These are phyloP conservation scores for Nineta flava DNA, from an alignment of 2,888 invertebrate species.

Conservation along the genomic window DNA sequence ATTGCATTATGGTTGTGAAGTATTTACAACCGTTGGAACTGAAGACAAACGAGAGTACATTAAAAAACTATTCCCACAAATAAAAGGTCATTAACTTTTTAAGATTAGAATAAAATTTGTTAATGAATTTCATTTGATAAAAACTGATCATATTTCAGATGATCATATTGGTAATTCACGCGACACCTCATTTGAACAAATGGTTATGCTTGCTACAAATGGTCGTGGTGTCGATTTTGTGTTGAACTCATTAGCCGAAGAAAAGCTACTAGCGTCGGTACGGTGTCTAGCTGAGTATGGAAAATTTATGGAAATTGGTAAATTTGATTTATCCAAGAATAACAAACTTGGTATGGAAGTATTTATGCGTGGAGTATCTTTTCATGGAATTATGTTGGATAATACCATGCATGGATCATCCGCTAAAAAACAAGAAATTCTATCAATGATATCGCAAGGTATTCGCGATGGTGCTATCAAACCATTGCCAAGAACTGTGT, in stretches of 20 bases:
- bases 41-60: conserved; percentile 32
- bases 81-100: too few species aligned
- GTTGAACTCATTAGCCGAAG: conserved; percentile 81
- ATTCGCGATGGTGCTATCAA: conserved; percentile 46
- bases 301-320: conserved; percentile 73
- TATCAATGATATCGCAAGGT: conserved; percentile 29
- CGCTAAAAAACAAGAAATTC: conserved; percentile 30
- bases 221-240: conserved; percentile 85
- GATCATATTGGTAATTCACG: too few species aligned
- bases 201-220: conserved; percentile 62
- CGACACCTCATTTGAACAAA: conserved; percentile 73
- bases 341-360: conserved; percentile 43
- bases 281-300: conserved; percentile 43
- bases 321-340: conserved; percentile 61
- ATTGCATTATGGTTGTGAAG: conserved; percentile 40
- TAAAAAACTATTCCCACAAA: too few species aligned
- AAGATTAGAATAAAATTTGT: conserved; percentile 30
- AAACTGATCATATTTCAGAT: too few species aligned
- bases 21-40: conserved; percentile 43
- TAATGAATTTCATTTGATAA: too few species aligned
- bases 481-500: conserved; percentile 49
- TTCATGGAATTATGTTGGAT: conserved; percentile 67
- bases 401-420: conserved; percentile 15
- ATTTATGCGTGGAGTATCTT: conserved; percentile 54
- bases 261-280: conserved; percentile 62